Percentiles rank a stretch among this genome's conserved stretches.
Conservation (phyloP, 1,140 invertebrate species). For the Meloidogyne hapla region DNA sequence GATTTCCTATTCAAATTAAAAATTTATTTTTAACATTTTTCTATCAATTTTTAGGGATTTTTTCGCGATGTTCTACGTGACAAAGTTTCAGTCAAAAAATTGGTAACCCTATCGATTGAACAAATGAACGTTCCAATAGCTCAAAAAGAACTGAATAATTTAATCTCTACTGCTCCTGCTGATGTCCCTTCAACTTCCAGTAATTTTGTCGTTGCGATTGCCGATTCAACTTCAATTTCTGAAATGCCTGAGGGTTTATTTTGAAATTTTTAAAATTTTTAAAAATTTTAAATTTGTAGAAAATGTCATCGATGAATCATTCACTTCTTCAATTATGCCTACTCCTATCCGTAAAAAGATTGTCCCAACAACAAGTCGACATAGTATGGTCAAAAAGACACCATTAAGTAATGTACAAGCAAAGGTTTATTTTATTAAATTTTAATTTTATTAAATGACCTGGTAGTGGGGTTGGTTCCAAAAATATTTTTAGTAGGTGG, state of each 20-base stretch:
- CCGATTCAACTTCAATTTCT: constrained; percentile 17
- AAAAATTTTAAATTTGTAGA: background rate
- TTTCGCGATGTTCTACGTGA: constrained; percentile 17
- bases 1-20: background rate
- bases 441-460: too few relatives aligned
- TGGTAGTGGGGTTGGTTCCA: too few relatives aligned
- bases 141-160: background rate
- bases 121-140: background rate
- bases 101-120: constrained; percentile 5
- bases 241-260: background rate
- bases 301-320: background rate
- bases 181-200: background rate
- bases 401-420: background rate
- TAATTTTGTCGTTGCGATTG: constrained; percentile 1
- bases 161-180: too few relatives aligned
- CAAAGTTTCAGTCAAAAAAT: constrained; percentile 24
- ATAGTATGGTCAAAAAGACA: constrained; percentile 7
- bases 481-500: too few relatives aligned
- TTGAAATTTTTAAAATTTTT: background rate
- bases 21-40: background rate
- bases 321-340: background rate
- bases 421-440: too few relatives aligned
- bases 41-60: constrained; percentile 7
- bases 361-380: background rate
- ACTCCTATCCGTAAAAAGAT: background rate